Evolutionary conservation across 2,113 vertebrate genomes (phyloP), one percentile per base, ranked within the genome.

Genomic region (Numida meleagris): DNA sequence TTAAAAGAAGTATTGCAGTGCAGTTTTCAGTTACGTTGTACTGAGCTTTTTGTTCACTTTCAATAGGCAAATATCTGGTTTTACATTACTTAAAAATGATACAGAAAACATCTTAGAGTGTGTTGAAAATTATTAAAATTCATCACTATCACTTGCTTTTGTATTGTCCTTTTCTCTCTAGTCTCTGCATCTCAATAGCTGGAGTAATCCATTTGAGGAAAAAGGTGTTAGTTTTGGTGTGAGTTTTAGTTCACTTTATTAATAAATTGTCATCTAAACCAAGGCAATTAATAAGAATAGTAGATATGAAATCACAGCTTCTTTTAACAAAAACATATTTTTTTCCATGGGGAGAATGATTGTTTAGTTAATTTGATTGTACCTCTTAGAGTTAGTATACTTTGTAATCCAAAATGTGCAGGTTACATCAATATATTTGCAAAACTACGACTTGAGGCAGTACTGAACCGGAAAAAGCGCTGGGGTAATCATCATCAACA

Each of bases 401-500:
- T 66, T 3, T 48, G 3, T 57, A 70, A 88, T 51, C 17, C 40
- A 83, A 77, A 24, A 25, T 19, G 5, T 43, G 31, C 7, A 2
- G 0, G 4, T 46, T 38, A 25, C 31, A 66, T 7, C 5, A 24
- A 7, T 6, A 13, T 73, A 6, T 66, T 73, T 80, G 48, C 7
- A 38, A 82, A 93, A 73, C 24, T 14, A 27, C 9, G 65, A 9
- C 4, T 59, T 50, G 31, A 76, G 58, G 2, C 17, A 33, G 19
- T 31, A 73, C 51, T 33, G 85, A 16, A 65, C 17, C 20, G 20
- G 8, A 31, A 74, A 77, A 93, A 87, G 6, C 2, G 25, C 36
- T 3, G 1, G 3, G 2, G 3, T 31, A 62, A 42, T 67, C 12
- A 72, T 27, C 1, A 1, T 20, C 42, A 84, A 1, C 2, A 1